Conservation (phyloP, 1,140 invertebrate genomes). For the Papilio polytes region DNA sequence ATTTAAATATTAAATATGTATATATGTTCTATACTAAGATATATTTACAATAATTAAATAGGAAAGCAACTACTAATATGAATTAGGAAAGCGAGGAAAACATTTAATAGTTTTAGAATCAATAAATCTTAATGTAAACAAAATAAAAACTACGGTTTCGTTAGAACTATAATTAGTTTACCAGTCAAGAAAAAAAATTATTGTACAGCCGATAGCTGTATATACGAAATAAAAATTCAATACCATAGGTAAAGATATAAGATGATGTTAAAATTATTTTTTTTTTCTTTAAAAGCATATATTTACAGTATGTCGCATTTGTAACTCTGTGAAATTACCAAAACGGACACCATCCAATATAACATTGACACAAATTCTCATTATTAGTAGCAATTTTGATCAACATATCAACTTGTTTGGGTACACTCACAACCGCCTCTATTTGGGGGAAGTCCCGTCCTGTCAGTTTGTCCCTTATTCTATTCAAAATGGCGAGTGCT, state of each 20-base stretch:
- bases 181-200: neutral
- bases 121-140: neutral
- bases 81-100: neutral
- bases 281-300: neutral
- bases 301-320: neutral
- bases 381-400: constrained; percentile 98
- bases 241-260: neutral
- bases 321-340: constrained; percentile 56
- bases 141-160: neutral
- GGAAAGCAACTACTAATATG: neutral
- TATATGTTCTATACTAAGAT: too few relatives aligned
- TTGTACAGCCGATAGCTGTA: neutral
- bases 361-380: constrained; percentile 99
- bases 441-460: constrained; percentile 89
- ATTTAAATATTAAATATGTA: too few relatives aligned
- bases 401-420: constrained; percentile 96
- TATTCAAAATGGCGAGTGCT: constrained; percentile 95
- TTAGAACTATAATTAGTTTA: neutral
- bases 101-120: neutral
- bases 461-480: constrained; percentile 97
- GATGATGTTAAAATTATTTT: neutral
- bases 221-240: neutral
- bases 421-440: constrained; percentile 87
- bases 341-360: constrained; percentile 96
- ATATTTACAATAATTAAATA: neutral